A percentile compares a stretch with the other conserved stretches of the same genome.
Evolutionary conservation across 1,140 invertebrate genomes (phyloP).

Genomic region (Chelonus insularis): DNA sequence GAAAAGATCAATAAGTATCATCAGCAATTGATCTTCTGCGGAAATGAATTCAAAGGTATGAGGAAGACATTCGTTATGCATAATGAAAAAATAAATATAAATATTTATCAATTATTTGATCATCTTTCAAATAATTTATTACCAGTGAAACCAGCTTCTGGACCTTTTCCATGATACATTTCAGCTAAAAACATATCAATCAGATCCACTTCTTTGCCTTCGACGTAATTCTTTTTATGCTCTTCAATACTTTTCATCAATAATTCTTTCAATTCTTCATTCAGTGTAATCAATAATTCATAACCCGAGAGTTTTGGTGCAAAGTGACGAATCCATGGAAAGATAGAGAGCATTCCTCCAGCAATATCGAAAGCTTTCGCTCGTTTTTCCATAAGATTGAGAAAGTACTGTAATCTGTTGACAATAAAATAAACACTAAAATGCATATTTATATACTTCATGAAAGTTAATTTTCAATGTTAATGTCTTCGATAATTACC

Average conservation of each 20-base stretch:
- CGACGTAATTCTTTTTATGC: conserved; percentile 61
- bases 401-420: conserved; percentile 61
- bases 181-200: conserved; percentile 78
- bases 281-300: conserved; percentile 67
- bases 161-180: conserved; percentile 61
- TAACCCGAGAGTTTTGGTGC: conserved; percentile 71
- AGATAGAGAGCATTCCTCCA: conserved; percentile 69
- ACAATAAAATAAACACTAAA: not conserved
- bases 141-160: conserved; percentile 65
- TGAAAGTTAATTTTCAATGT: not conserved
- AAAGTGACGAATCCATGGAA: conserved; percentile 72
- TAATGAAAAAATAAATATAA: too few relatives aligned
- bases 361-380: conserved; percentile 70
- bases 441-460: not conserved
- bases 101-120: too few relatives aligned
- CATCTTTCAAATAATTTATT: too few relatives aligned
- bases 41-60: too few relatives aligned
- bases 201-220: conserved; percentile 65
- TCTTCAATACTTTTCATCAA: conserved; percentile 66
- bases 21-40: conserved; percentile 69
- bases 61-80: too few relatives aligned
- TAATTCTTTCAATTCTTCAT: conserved; percentile 64
- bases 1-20: conserved; percentile 73
- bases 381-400: conserved; percentile 66
- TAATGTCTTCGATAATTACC: conserved; percentile 31